Conservation (phyloP, 2,797 vertebrate genomes). For the Spinibarbus caldwelli region DNA sequence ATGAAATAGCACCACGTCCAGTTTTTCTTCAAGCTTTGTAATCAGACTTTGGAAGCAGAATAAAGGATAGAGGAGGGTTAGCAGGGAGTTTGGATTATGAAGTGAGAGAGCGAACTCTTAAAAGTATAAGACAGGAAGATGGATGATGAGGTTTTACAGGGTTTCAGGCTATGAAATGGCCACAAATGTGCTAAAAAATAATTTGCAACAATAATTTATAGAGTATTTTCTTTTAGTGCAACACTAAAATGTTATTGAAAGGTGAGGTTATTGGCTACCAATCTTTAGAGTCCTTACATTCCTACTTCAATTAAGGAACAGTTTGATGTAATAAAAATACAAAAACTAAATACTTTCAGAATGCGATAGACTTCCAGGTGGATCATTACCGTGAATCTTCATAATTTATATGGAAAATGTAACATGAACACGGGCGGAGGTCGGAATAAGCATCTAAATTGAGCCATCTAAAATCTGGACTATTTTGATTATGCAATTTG, state of each 20-base stretch:
- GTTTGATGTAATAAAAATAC: background rate
- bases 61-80: slow-evolving; percentile 20
- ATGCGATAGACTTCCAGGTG: background rate
- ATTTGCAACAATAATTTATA: background rate
- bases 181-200: background rate
- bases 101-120: background rate
- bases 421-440: background rate
- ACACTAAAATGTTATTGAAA: background rate
- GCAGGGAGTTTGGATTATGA: background rate
- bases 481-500: slow-evolving; percentile 41
- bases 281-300: background rate
- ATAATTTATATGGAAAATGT: background rate
- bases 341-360: background rate
- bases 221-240: background rate
- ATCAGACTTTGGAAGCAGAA: slow-evolving; percentile 20
- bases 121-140: background rate
- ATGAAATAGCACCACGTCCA: slow-evolving; percentile 35
- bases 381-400: background rate
- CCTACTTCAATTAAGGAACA: background rate
- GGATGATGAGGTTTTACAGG: slow-evolving; percentile 7
- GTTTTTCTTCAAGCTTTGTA: slow-evolving; percentile 43
- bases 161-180: background rate
- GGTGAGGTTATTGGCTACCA: too few species aligned
- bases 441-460: slow-evolving; percentile 4
- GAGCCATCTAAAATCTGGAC: slow-evolving; percentile 3